Percentiles rank a stretch among this genome's conserved stretches.
phyloP scores from a whole-genome alignment of 2,888 invertebrate species.

The Odontomyia ornata region DNA sequence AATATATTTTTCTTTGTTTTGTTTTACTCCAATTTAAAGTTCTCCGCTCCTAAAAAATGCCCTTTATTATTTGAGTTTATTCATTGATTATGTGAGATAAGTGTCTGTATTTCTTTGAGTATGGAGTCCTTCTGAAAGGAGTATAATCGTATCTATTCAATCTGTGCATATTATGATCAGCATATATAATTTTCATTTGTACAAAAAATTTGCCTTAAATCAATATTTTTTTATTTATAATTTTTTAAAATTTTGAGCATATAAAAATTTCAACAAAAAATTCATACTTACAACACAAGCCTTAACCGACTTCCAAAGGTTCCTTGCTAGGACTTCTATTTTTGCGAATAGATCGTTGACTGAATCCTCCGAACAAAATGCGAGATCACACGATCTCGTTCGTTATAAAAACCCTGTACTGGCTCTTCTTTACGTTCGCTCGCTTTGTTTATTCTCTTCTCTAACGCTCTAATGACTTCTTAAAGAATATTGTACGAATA shows the following conservation, averaged over 20 bases:
- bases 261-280: slow-evolving; percentile 46
- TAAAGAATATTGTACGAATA: background rate
- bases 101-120: too few species aligned
- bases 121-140: too few species aligned
- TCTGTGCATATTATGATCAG: too few species aligned
- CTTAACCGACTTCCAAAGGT: slow-evolving; percentile 66
- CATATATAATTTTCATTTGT: too few species aligned
- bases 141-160: too few species aligned
- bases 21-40: too few species aligned
- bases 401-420: too few species aligned
- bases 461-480: background rate
- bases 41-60: too few species aligned
- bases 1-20: too few species aligned
- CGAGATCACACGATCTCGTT: background rate
- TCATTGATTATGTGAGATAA: too few species aligned
- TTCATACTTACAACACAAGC: slow-evolving; percentile 65
- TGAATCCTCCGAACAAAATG: slow-evolving; percentile 16
- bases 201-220: too few species aligned
- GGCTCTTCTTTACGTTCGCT: background rate
- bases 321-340: slow-evolving; percentile 65
- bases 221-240: background rate
- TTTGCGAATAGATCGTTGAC: slow-evolving; percentile 60
- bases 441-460: background rate
- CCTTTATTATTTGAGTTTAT: too few species aligned
- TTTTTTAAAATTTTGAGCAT: background rate